Conservation (phyloP, 2,888 invertebrate species). For the Noctua janthe region DNA sequence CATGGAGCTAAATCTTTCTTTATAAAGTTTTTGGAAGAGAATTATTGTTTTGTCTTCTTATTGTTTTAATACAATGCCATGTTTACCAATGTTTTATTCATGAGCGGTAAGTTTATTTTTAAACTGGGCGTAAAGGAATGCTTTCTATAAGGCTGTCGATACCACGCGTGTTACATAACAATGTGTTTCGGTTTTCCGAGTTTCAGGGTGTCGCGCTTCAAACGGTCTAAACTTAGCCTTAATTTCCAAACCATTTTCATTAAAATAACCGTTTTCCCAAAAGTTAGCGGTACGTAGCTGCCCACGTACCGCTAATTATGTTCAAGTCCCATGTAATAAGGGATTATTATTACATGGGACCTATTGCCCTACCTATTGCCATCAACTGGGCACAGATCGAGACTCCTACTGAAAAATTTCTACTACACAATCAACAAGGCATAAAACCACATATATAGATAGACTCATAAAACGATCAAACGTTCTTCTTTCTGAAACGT, state of each 20-base stretch:
- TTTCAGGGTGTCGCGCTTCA: background rate
- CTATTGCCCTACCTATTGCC: no score
- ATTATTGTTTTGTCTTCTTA: slow-evolving; percentile 15
- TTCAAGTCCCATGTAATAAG: background rate
- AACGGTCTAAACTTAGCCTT: background rate
- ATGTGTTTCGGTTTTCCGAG: slow-evolving; percentile 3
- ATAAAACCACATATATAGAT: background rate
- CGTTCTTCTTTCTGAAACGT: background rate
- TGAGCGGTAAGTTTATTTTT: slow-evolving; percentile 13
- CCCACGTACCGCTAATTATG: background rate
- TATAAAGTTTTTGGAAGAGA: slow-evolving; percentile 36
- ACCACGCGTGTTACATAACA: slow-evolving; percentile 29
- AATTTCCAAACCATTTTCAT: background rate
- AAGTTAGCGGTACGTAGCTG: background rate
- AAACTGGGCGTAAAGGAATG: background rate
- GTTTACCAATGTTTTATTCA: slow-evolving; percentile 13
- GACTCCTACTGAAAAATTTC: no score
- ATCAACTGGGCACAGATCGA: background rate
- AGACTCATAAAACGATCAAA: no score
- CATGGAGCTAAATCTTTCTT: slow-evolving; percentile 18
- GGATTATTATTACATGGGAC: no score
- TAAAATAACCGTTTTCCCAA: background rate
- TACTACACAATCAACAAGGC: no score
- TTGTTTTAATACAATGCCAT: slow-evolving; percentile 26
- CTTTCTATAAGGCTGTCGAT: slow-evolving; percentile 19